Percentiles rank a stretch among this genome's conserved stretches.
These are phyloP conservation scores for Hoplodrina blanda DNA, from an alignment of 2,888 invertebrate genomes.

Conservation along the genomic window DNA sequence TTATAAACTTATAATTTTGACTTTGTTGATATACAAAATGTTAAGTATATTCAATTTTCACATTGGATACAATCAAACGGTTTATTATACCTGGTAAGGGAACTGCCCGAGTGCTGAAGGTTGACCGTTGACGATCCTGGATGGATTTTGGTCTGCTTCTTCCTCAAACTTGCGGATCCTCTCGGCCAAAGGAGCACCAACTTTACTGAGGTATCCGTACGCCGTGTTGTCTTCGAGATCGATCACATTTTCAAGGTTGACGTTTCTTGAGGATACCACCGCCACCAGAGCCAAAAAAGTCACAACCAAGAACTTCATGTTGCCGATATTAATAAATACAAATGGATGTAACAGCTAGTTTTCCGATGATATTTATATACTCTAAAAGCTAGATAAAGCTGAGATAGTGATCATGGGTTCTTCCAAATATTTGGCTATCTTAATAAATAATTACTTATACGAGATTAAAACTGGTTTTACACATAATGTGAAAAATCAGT, in stretches of 20 bases:
- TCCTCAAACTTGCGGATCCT: conserved; percentile 59
- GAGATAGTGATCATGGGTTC: conserved; percentile 2
- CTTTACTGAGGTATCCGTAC: conserved; percentile 59
- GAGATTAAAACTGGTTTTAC: conserved; percentile 10
- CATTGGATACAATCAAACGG: not conserved
- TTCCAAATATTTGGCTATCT: conserved; percentile 10
- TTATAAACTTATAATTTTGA: not conserved
- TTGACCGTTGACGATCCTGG: conserved; percentile 66
- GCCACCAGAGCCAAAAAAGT: conserved; percentile 55
- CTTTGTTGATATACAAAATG: not conserved
- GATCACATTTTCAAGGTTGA: conserved; percentile 43
- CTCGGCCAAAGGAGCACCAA: conserved; percentile 62
- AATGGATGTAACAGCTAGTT: not conserved
- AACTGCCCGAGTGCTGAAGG: conserved; percentile 52
- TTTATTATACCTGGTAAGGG: conserved; percentile 62
- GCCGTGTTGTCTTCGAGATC: conserved; percentile 58
- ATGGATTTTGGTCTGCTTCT: conserved; percentile 29
- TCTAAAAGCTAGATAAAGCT: not conserved
- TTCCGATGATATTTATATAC: conserved; percentile 17
- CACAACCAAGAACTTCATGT: conserved; percentile 44
- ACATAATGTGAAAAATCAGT: not conserved
- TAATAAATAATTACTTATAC: not conserved
- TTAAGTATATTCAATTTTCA: not conserved
- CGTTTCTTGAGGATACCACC: conserved; percentile 43
- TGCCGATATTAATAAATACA: conserved; percentile 6